Evolutionary conservation across 2,888 invertebrate genomes (phyloP).

Genomic region (Autographa pulchrina): DNA sequence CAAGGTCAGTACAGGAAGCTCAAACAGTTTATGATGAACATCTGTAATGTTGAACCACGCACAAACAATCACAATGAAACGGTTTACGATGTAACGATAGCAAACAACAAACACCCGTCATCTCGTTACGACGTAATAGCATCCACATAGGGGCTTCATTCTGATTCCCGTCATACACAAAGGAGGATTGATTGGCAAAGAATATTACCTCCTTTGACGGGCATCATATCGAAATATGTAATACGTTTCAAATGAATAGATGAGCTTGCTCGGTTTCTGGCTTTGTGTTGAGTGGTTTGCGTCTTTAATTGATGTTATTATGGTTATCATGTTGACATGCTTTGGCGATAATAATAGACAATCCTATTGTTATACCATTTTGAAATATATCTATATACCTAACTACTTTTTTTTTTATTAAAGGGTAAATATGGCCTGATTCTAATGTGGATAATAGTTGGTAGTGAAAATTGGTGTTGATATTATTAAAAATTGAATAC

Average conservation of each 20-base stretch:
- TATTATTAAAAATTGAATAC: too few species aligned
- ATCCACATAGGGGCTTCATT: constrained; percentile 6
- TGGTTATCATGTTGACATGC: not conserved
- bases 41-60: too few species aligned
- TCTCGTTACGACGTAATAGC: not conserved
- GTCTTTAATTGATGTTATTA: not conserved
- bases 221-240: constrained; percentile 15
- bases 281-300: not conserved
- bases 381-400: too few species aligned
- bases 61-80: not conserved
- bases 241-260: constrained; percentile 37
- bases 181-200: constrained; percentile 24
- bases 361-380: too few species aligned
- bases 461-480: too few species aligned
- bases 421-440: too few species aligned
- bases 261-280: constrained; percentile 10
- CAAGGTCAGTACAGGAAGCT: too few species aligned
- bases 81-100: not conserved
- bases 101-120: constrained; percentile 4
- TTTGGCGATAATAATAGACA: too few species aligned
- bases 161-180: constrained; percentile 11
- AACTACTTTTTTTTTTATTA: too few species aligned
- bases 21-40: too few species aligned
- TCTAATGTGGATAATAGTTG: too few species aligned
- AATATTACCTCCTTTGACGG: constrained; percentile 29